phyloP scores from a whole-genome alignment of 2,113 vertebrate species.

The Lophochroa leadbeateri region DNA sequence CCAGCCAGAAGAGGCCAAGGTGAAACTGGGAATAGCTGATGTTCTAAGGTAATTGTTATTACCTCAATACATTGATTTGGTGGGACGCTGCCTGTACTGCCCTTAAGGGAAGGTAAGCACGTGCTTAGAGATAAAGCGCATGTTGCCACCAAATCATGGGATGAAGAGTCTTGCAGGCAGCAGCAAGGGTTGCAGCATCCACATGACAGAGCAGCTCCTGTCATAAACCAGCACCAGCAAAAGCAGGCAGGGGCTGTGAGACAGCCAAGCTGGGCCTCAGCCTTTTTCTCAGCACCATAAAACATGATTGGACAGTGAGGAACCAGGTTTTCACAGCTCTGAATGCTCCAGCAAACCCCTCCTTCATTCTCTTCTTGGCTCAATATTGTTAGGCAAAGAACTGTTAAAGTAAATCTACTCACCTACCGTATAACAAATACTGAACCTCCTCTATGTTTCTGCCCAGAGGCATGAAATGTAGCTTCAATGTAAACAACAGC shows the following conservation, averaged over 20 bases:
- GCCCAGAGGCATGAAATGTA: neutral
- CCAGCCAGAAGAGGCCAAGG: neutral
- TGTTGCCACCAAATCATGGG: neutral
- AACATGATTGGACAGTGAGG: neutral
- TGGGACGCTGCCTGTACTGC: neutral
- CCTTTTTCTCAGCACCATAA: neutral
- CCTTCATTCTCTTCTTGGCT: neutral
- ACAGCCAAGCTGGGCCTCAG: neutral
- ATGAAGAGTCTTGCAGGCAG: neutral
- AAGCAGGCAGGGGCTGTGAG: neutral
- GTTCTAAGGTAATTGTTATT: neutral
- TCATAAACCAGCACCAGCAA: neutral
- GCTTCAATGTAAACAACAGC: slow-evolving; percentile 46
- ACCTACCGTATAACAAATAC: slow-evolving; percentile 46
- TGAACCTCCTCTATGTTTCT: neutral
- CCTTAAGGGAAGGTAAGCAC: neutral
- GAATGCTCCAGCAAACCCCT: neutral
- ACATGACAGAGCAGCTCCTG: neutral
- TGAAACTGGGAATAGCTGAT: neutral
- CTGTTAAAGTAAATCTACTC: slow-evolving; percentile 31
- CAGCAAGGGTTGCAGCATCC: neutral
- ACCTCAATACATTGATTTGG: neutral
- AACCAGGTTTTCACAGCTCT: neutral
- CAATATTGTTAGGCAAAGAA: neutral
- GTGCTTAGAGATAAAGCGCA: neutral